Evolutionary conservation across 1,140 invertebrate species (phyloP).

Genomic region (Drosophila leontia): DNA sequence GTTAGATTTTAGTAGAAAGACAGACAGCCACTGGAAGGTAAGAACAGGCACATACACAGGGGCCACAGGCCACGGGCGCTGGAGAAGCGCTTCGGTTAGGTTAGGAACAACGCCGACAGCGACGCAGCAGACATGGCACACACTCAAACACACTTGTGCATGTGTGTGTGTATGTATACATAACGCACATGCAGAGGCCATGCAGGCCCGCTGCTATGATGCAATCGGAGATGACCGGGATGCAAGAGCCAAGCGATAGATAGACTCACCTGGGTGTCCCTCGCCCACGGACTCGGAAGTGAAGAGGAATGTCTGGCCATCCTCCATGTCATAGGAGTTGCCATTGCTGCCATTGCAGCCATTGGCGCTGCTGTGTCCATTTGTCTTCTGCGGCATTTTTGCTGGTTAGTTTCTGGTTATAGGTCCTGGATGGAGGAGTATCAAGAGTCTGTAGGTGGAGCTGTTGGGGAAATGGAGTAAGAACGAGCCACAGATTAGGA

Average conservation of each 20-base stretch:
- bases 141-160: constrained; percentile 3
- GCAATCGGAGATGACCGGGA: constrained; percentile 47
- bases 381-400: constrained; percentile 81
- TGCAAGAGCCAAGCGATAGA: constrained; percentile 20
- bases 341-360: constrained; percentile 91
- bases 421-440: constrained; percentile 3
- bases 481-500: constrained; percentile 18
- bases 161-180: constrained; percentile 3
- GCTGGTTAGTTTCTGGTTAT: constrained; percentile 11
- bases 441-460: constrained; percentile 20
- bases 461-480: constrained; percentile 38
- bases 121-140: constrained; percentile 29
- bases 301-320: constrained; percentile 96
- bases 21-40: background rate
- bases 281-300: constrained; percentile 99
- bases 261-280: constrained; percentile 95
- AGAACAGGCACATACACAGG: background rate
- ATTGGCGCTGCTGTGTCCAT: constrained; percentile 71
- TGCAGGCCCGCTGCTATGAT: constrained; percentile 40
- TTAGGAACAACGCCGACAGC: constrained; percentile 30
- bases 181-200: constrained; percentile 7
- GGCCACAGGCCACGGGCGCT: constrained; percentile 12
- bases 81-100: constrained; percentile 39
- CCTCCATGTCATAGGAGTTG: constrained; percentile 89
- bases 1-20: constrained; percentile 22